These are phyloP conservation scores for Xanthostigma xanthostigma DNA, from an alignment of 2,888 invertebrate species.

Conservation along the genomic window DNA sequence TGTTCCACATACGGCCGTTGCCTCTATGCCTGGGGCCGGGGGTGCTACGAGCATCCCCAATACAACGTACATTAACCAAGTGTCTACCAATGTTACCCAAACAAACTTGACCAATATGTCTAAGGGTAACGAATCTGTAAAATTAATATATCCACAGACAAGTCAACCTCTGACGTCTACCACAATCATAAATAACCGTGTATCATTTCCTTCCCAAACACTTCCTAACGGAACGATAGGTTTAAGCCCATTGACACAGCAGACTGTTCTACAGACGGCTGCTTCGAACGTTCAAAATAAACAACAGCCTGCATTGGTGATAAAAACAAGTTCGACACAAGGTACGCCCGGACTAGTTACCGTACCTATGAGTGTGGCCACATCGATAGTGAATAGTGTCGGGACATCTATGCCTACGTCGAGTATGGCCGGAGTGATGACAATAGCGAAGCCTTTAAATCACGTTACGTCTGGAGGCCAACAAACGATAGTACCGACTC, in stretches of 20 bases:
- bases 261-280: slow-evolving; percentile 28
- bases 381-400: slow-evolving; percentile 36
- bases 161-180: slow-evolving; percentile 31
- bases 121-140: slow-evolving; percentile 36
- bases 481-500: slow-evolving; percentile 42
- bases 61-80: slow-evolving; percentile 18
- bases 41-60: slow-evolving; percentile 20
- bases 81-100: slow-evolving; percentile 12
- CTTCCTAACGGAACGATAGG: slow-evolving; percentile 57
- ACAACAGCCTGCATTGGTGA: slow-evolving; percentile 28
- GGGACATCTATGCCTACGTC: slow-evolving; percentile 28
- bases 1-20: slow-evolving; percentile 19
- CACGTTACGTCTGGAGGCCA: slow-evolving; percentile 35
- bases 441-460: slow-evolving; percentile 41
- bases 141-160: slow-evolving; percentile 37
- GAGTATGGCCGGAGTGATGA: slow-evolving; percentile 46
- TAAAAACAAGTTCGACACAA: slow-evolving; percentile 26
- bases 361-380: slow-evolving; percentile 46
- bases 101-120: slow-evolving; percentile 23
- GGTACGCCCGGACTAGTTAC: slow-evolving; percentile 40
- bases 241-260: slow-evolving; percentile 32
- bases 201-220: slow-evolving; percentile 45
- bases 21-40: slow-evolving; percentile 22
- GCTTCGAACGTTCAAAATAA: slow-evolving; percentile 26
- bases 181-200: slow-evolving; percentile 39